Evolutionary conservation across 2,888 invertebrate species (phyloP).

Genomic region (Rhagonycha fulva): DNA sequence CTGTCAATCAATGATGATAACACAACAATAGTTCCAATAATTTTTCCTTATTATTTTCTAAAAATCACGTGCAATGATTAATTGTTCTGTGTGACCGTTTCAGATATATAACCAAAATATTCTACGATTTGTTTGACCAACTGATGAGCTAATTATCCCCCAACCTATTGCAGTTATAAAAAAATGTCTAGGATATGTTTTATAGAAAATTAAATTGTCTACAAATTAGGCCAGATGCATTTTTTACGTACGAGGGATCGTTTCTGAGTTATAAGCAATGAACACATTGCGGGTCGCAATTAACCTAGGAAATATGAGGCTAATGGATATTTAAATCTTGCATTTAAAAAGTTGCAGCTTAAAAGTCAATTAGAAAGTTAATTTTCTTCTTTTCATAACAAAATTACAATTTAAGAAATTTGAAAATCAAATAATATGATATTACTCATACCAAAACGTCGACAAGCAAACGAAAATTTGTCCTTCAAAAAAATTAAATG

Average conservation of each 20-base stretch:
- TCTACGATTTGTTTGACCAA: neutral
- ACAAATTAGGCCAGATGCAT: no score
- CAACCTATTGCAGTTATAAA: neutral
- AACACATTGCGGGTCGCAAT: neutral
- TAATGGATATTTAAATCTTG: neutral
- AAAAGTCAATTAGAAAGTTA: neutral
- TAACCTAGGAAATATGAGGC: neutral
- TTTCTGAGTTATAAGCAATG: neutral
- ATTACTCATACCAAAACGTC: neutral
- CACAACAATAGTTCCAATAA: neutral
- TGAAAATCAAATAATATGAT: neutral
- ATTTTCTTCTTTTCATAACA: neutral
- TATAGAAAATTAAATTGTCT: neutral
- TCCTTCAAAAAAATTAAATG: neutral
- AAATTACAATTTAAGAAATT: neutral
- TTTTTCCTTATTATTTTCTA: neutral
- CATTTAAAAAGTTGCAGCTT: neutral
- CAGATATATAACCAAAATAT: neutral
- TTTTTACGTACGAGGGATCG: no score
- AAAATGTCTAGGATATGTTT: neutral
- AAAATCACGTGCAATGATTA: neutral
- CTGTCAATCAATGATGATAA: neutral
- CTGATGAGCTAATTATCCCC: neutral
- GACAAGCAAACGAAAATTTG: neutral
- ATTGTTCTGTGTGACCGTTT: neutral